A percentile compares a stretch with the other conserved stretches of the same genome.
These are phyloP conservation scores for Popillia japonica DNA, from an alignment of 1,140 invertebrate species.

Conservation along the genomic window DNA sequence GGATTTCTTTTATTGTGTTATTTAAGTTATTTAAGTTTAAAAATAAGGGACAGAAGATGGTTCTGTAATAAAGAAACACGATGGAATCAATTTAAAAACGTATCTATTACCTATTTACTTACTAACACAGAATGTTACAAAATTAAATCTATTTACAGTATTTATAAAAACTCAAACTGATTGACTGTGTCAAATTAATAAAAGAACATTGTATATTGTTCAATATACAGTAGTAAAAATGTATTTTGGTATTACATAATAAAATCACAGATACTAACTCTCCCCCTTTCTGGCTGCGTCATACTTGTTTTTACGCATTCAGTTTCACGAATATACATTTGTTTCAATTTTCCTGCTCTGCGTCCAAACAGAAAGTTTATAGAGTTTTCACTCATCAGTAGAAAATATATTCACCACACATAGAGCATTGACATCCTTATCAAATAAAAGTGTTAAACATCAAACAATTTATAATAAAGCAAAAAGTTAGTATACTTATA, in stretches of 20 bases:
- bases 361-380: conserved; percentile 26
- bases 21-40: too few relatives aligned
- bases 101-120: conserved; percentile 27
- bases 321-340: conserved; percentile 19
- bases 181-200: conserved; percentile 17
- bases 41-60: background rate
- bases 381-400: background rate
- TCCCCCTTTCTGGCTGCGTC: conserved; percentile 27
- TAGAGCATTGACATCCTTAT: background rate
- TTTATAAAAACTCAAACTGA: conserved; percentile 14
- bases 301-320: background rate
- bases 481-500: conserved; percentile 11
- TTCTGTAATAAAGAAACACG: background rate
- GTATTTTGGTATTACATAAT: conserved; percentile 56
- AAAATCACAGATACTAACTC: conserved; percentile 59
- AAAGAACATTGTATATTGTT: conserved; percentile 1
- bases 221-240: conserved; percentile 42
- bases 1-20: too few relatives aligned
- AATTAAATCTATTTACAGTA: conserved; percentile 33
- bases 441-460: background rate
- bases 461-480: conserved; percentile 12
- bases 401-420: background rate
- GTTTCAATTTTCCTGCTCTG: background rate
- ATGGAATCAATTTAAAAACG: conserved; percentile 12
- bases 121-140: conserved; percentile 26